Evolutionary conservation across 2,797 vertebrate genomes (phyloP).

Genomic region (Triplophysa yarkandensis): DNA sequence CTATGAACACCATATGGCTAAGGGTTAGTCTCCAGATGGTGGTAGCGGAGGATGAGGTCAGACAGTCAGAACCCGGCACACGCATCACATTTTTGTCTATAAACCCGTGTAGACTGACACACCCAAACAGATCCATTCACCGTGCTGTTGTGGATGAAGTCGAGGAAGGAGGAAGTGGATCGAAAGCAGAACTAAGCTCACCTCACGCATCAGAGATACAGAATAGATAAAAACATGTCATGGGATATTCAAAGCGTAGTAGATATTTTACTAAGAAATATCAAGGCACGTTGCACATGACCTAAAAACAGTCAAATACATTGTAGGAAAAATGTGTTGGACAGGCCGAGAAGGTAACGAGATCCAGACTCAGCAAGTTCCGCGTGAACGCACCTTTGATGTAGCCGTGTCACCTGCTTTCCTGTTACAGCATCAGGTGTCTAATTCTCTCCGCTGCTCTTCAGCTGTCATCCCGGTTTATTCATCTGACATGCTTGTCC

Average conservation of each 20-base stretch:
- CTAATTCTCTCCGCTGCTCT: slow-evolving; percentile 32
- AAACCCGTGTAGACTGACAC: slow-evolving; percentile 22
- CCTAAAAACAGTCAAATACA: not conserved
- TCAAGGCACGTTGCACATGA: too few relatives aligned
- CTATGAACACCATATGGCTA: slow-evolving; percentile 56
- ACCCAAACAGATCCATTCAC: slow-evolving; percentile 27
- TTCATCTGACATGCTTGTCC: slow-evolving; percentile 43
- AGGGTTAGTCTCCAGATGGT: slow-evolving; percentile 58
- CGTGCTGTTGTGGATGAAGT: not conserved
- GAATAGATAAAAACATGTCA: not conserved
- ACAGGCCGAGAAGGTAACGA: slow-evolving; percentile 27
- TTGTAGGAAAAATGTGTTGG: not conserved
- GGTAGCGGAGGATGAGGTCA: slow-evolving; percentile 54
- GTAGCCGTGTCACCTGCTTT: slow-evolving; percentile 23
- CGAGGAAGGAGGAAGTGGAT: not conserved
- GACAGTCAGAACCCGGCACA: slow-evolving; percentile 29
- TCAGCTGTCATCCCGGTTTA: slow-evolving; percentile 42
- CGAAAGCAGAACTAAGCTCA: slow-evolving; percentile 23
- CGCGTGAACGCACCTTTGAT: not conserved
- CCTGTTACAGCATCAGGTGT: slow-evolving; percentile 41
- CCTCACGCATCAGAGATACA: not conserved
- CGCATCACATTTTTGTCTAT: slow-evolving; percentile 7
- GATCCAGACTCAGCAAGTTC: slow-evolving; percentile 15
- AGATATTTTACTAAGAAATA: too few relatives aligned
- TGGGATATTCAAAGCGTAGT: not conserved